A percentile compares a stretch with the other conserved stretches of the same genome.
Conservation (phyloP, 2,888 invertebrate genomes). For the Ischnura elegans region DNA sequence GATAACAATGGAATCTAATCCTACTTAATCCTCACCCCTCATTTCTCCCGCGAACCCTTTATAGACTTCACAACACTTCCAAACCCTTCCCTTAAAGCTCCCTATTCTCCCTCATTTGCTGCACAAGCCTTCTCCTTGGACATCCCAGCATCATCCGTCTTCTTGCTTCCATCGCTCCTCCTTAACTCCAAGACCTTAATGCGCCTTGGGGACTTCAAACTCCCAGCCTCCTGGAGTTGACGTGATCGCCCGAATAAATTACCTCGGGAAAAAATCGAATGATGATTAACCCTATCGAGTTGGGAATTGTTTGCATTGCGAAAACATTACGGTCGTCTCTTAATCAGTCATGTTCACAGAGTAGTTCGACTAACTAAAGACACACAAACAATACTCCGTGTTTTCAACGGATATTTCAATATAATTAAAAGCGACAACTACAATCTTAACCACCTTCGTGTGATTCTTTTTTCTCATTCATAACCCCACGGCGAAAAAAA, state of each 20-base stretch:
- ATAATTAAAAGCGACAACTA: no score
- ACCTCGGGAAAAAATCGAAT: not conserved
- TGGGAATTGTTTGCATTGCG: not conserved
- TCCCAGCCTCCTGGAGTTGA: not conserved
- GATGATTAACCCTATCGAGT: not conserved
- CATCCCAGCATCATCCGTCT: not conserved
- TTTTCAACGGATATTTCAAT: no score
- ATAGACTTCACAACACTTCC: not conserved
- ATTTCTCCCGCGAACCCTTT: not conserved
- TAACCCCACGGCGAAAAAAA: no score
- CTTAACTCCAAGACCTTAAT: slow-evolving; percentile 5
- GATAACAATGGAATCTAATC: slow-evolving; percentile 12
- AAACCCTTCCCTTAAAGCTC: not conserved
- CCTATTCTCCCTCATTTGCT: not conserved
- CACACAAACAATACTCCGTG: no score
- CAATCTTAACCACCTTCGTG: no score
- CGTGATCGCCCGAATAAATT: not conserved
- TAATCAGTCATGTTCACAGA: not conserved
- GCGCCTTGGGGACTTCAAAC: not conserved
- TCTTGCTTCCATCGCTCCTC: not conserved
- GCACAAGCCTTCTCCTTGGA: not conserved
- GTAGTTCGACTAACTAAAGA: no score
- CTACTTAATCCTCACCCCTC: not conserved
- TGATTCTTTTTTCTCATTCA: no score
- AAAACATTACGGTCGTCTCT: not conserved